A percentile compares a stretch with the other conserved stretches of the same genome.
phyloP scores from a whole-genome alignment of 2,888 invertebrate genomes.

The Acleris literana region DNA sequence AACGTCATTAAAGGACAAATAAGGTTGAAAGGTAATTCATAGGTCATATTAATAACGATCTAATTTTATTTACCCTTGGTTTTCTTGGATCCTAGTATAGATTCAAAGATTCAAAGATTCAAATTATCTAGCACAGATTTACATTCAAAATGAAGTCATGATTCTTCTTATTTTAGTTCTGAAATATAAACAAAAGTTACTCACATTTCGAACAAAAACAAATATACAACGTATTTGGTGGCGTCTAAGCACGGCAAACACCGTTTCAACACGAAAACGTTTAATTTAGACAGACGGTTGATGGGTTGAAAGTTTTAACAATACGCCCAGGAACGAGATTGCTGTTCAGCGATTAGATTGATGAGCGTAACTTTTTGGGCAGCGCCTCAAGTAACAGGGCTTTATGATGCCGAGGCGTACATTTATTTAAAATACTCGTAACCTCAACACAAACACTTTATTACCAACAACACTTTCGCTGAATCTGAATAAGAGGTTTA shows the following conservation, averaged over 20 bases:
- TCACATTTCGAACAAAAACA: too few species aligned
- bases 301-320: slow-evolving; percentile 43
- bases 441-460: neutral
- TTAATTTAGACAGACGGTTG: slow-evolving; percentile 55
- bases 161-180: too few species aligned
- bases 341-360: slow-evolving; percentile 55
- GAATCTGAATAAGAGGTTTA: neutral
- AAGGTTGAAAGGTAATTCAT: too few species aligned
- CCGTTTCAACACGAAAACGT: slow-evolving; percentile 70
- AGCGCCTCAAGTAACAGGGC: slow-evolving; percentile 36
- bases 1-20: too few species aligned
- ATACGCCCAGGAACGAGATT: slow-evolving; percentile 43
- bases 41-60: too few species aligned
- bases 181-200: too few species aligned
- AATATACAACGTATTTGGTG: neutral
- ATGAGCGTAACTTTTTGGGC: slow-evolving; percentile 43
- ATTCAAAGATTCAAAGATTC: too few species aligned
- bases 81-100: too few species aligned
- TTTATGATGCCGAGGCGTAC: slow-evolving; percentile 27
- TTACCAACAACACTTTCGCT: slow-evolving; percentile 8
- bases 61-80: too few species aligned
- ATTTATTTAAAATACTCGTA: slow-evolving; percentile 19
- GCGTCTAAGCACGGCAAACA: slow-evolving; percentile 59
- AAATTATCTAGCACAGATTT: too few species aligned
- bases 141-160: too few species aligned